phyloP scores from a whole-genome alignment of 37 sponge, comb jelly and placozoan genomes.

The Crambe crambe region DNA sequence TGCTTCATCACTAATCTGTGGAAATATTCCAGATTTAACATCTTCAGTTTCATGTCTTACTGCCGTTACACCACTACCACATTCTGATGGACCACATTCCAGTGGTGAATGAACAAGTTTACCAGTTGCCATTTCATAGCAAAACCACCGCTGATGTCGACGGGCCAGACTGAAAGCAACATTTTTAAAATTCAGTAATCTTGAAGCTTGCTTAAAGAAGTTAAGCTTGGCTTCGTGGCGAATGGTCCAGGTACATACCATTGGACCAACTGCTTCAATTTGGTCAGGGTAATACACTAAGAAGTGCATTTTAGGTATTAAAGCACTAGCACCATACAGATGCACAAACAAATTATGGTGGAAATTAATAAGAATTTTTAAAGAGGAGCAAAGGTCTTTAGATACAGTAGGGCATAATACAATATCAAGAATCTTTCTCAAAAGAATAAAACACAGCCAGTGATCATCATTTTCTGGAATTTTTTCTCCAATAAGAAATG shows the following conservation, averaged over 20 bases:
- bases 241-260: conserved; percentile 51
- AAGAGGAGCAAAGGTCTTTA: not conserved
- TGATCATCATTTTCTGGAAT: conserved; percentile 24
- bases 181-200: conserved; percentile 37
- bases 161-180: conserved; percentile 27
- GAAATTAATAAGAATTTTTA: conserved; percentile 26
- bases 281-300: conserved; percentile 35
- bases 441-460: conserved; percentile 29
- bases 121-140: conserved; percentile 25
- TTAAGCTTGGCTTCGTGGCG: conserved; percentile 46
- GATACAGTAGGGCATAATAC: conserved; percentile 9
- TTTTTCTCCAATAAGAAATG: conserved; percentile 40
- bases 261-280: conserved; percentile 20
- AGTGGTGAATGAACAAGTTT: not conserved
- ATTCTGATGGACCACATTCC: conserved; percentile 29
- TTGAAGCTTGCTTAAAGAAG: conserved; percentile 30
- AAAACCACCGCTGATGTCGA: conserved; percentile 24
- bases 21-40: conserved; percentile 1
- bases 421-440: conserved; percentile 22
- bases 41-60: not conserved
- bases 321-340: not conserved
- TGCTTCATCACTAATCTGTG: conserved; percentile 2
- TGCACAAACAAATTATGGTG: conserved; percentile 18
- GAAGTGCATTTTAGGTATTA: conserved; percentile 41
- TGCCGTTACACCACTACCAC: not conserved